Evolutionary conservation across 2,888 invertebrate genomes (phyloP).

Genomic region (Lottia scabra): DNA sequence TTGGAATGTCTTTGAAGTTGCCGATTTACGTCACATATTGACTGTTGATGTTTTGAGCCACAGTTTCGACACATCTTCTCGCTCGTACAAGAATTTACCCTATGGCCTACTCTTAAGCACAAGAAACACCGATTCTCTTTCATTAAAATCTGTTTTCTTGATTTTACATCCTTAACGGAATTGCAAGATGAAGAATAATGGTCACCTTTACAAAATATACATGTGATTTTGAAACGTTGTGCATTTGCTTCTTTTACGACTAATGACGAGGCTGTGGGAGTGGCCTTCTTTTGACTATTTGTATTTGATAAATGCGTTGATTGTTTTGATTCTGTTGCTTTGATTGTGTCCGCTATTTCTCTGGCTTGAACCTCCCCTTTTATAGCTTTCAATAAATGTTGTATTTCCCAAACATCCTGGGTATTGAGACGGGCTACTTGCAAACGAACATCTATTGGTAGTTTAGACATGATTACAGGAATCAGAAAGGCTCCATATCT

Average conservation of each 20-base stretch:
- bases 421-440: not conserved
- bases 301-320: not conserved
- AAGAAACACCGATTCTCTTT: conserved; percentile 2
- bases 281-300: no score
- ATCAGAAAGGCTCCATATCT: conserved; percentile 9
- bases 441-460: conserved; percentile 5
- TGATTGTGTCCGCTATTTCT: not conserved
- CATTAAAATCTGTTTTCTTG: not conserved
- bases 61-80: not conserved
- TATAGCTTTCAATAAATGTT: not conserved
- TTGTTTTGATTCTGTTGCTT: not conserved
- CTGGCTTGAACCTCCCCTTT: not conserved
- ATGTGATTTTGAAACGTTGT: not conserved
- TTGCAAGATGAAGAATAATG: conserved; percentile 7
- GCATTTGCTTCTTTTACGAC: not conserved
- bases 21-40: not conserved
- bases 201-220: not conserved
- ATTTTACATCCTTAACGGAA: not conserved
- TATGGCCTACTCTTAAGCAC: conserved; percentile 3
- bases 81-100: not conserved
- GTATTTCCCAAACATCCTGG: not conserved
- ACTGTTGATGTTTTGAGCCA: not conserved
- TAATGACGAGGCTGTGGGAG: not conserved
- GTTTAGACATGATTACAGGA: conserved; percentile 10
- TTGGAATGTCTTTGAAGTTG: not conserved